Conservation (phyloP, 1,140 invertebrate genomes). For the Trinorchestia longiramus region DNA sequence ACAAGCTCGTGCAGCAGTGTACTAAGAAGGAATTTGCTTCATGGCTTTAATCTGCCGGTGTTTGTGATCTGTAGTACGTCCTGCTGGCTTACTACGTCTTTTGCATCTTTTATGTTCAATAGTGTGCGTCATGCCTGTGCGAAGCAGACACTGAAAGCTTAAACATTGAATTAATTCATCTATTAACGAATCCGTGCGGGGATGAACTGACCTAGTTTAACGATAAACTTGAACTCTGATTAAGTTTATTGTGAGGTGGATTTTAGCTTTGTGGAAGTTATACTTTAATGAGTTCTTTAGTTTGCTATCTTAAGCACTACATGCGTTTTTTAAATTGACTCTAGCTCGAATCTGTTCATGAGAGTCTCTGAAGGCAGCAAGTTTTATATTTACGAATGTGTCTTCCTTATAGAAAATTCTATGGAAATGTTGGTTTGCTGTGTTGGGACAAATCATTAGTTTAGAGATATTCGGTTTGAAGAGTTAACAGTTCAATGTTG, state of each 20-base stretch:
- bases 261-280: background rate
- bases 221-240: background rate
- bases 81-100: background rate
- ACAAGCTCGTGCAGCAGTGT: conserved; percentile 75
- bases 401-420: background rate
- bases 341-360: background rate
- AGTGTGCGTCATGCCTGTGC: too few relatives aligned
- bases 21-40: conserved; percentile 70
- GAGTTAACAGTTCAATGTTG: background rate
- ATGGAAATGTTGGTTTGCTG: too few relatives aligned
- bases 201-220: background rate
- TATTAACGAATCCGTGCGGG: too few relatives aligned
- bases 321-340: background rate
- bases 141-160: too few relatives aligned
- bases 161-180: too few relatives aligned
- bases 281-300: background rate
- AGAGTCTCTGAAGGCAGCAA: background rate
- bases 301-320: background rate
- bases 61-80: background rate
- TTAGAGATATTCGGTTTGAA: background rate
- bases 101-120: too few relatives aligned
- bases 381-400: background rate
- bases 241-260: background rate
- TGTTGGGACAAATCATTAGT: too few relatives aligned
- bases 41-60: background rate